Base-by-base conservation (phyloP, 53 echinoderm and acorn worm genomes). In the Pentamera pediparva region DNA sequence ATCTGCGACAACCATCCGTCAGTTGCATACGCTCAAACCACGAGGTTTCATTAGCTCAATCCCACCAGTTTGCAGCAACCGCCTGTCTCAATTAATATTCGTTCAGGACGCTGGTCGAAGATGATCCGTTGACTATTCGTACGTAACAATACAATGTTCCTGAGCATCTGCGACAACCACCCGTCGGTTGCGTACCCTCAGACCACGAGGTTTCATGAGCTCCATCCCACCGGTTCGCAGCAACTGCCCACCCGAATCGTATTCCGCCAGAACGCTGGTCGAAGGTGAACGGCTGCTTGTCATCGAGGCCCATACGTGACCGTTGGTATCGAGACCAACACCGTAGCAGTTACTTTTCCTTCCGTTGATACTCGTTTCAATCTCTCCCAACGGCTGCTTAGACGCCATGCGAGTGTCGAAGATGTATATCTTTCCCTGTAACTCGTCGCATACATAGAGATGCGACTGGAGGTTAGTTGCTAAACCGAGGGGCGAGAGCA, bases 361-460 rank as follows among this genome's bases (percentile, higher is more conserved):
- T 18, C 67, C 67, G 9, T 41, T 30, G 39, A 67, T 21, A 9
- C 2, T 6, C 13, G 67, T 67, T 41, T 39, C 3, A 15, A 67
- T 27, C 17, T 41, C 26, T 17, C 45, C 18, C 13, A 67, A 29
- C 9, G 67, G 67, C 45, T 67, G 21, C 2, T 36, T 10, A 5
- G 20, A 17, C n/a, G 30, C 30, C 30, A 22, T 67, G 22, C 67
- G 9, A 11, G 30, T 67, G 67, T 67, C 67, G 41, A 67, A 67
- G 4, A 67, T 32, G 39, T 43, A 67, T 12, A 67, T 5, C 4
- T 39, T 40, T 3, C 67, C 39, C 29, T 67, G 67, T 3, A 67
- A 26, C 39, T 67, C 67, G 37, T 67, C 67, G 3, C 41, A 40
- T 20, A 67, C 67, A 45, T 24, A 67, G 10, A 67, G 67, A 40